Evolutionary conservation across 2,113 vertebrate species (phyloP).

Genomic region (Heterotilapia buettikoferi): DNA sequence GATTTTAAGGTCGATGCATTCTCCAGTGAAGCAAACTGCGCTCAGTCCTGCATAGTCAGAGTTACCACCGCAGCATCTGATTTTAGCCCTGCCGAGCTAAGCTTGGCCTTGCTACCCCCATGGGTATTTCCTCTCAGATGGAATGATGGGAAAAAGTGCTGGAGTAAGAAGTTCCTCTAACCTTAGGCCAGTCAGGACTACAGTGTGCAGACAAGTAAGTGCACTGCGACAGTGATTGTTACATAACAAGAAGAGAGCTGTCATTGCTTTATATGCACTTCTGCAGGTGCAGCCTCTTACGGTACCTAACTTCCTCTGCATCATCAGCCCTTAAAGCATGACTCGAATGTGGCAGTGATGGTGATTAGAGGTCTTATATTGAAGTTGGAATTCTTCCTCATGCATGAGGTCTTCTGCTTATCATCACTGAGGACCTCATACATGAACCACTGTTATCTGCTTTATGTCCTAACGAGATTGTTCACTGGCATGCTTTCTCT

Average conservation of each 20-base stretch:
- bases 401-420: background rate
- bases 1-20: background rate
- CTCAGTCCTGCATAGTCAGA: background rate
- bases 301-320: background rate
- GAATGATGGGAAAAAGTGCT: conserved; percentile 42
- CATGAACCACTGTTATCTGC: background rate
- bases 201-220: background rate
- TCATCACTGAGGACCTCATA: background rate
- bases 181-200: background rate
- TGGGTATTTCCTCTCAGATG: conserved; percentile 28
- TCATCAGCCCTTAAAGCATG: background rate
- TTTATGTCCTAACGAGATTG: background rate
- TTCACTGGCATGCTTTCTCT: background rate
- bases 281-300: background rate
- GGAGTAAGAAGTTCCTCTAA: conserved; percentile 18
- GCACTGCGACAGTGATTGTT: background rate
- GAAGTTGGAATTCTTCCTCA: background rate
- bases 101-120: conserved; percentile 14
- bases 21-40: background rate
- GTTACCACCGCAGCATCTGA: background rate
- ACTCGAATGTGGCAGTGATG: background rate
- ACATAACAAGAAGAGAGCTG: background rate
- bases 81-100: background rate
- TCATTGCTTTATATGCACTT: background rate
- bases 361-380: background rate